A percentile compares a stretch with the other conserved stretches of the same genome.
These are phyloP conservation scores for Poecilia gillii DNA, from an alignment of 2,797 vertebrate genomes.

Conservation along the genomic window DNA sequence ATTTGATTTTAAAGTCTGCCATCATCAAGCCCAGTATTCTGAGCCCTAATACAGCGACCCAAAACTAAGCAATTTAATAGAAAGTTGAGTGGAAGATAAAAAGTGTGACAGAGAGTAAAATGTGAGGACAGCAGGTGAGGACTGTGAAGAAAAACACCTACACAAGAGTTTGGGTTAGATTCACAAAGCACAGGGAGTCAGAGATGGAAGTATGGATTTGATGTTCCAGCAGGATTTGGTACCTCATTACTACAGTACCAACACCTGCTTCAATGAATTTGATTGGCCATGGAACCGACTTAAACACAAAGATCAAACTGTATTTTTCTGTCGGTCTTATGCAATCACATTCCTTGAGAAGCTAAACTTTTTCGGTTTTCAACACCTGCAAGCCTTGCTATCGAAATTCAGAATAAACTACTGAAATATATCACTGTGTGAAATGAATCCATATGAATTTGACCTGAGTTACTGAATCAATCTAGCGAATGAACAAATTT, in stretches of 20 bases:
- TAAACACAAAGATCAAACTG: not conserved
- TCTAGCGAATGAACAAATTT: not conserved
- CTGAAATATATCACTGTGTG: not conserved
- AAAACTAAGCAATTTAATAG: not conserved
- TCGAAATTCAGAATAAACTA: not conserved
- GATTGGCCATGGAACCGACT: not conserved
- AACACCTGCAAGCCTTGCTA: not conserved
- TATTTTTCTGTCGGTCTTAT: not conserved
- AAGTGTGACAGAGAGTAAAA: not conserved
- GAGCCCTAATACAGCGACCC: not conserved
- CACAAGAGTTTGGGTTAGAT: not conserved
- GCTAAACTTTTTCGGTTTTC: not conserved
- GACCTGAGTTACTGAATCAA: not conserved
- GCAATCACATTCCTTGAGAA: not conserved
- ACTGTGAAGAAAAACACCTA: not conserved
- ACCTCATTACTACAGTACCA: not conserved
- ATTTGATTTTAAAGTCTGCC: not conserved
- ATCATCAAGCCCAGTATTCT: not conserved
- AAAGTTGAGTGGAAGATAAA: not conserved
- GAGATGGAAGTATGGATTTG: not conserved
- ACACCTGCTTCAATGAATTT: not conserved
- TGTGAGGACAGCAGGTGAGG: not conserved
- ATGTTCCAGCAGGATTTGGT: not conserved
- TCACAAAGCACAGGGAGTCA: not conserved
- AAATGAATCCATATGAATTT: not conserved